Percentiles rank a stretch among this genome's conserved stretches.
Conservation (phyloP, 2,888 invertebrate species). For the Stenoptilia bipunctidactyla region DNA sequence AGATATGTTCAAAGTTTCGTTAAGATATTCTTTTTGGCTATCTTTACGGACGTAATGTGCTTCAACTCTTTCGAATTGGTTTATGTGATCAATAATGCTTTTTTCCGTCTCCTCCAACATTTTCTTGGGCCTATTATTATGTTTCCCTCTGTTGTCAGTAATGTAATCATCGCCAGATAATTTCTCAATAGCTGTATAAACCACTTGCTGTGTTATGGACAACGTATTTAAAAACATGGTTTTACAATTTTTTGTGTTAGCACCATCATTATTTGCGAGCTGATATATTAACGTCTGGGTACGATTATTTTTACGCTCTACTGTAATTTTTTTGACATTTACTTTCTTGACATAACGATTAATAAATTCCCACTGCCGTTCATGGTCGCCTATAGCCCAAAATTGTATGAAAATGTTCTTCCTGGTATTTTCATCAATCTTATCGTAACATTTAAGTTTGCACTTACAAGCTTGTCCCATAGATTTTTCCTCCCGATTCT, state of each 20-base stretch:
- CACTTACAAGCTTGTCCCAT: conserved; percentile 9
- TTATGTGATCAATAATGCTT: conserved; percentile 9
- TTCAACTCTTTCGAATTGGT: conserved; percentile 9
- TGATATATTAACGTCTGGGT: too few species aligned
- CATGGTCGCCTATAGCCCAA: conserved; percentile 12
- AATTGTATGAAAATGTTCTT: conserved; percentile 9
- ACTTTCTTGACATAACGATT: conserved; percentile 3
- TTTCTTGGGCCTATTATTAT: conserved; percentile 9
- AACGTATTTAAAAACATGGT: conserved; percentile 13
- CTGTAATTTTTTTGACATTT: conserved; percentile 10
- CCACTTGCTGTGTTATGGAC: conserved; percentile 6
- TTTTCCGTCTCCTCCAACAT: too few species aligned
- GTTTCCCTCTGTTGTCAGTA: conserved; percentile 10
- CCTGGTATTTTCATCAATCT: conserved; percentile 6
- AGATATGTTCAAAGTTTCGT: conserved; percentile 13
- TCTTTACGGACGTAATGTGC: conserved; percentile 12
- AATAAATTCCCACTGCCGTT: conserved; percentile 14
- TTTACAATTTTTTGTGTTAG: conserved; percentile 8
- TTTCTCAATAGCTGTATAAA: conserved; percentile 10
- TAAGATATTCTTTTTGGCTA: conserved; percentile 10
- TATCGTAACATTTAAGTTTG: conserved; percentile 8
- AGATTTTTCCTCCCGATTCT: too few species aligned
- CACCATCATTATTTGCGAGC: conserved; percentile 10
- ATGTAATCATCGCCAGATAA: background rate
- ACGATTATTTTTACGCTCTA: too few species aligned